A percentile compares a stretch with the other conserved stretches of the same genome.
These are phyloP conservation scores for Tenthredo mesomela DNA, from an alignment of 2,888 invertebrate genomes.

Conservation along the genomic window DNA sequence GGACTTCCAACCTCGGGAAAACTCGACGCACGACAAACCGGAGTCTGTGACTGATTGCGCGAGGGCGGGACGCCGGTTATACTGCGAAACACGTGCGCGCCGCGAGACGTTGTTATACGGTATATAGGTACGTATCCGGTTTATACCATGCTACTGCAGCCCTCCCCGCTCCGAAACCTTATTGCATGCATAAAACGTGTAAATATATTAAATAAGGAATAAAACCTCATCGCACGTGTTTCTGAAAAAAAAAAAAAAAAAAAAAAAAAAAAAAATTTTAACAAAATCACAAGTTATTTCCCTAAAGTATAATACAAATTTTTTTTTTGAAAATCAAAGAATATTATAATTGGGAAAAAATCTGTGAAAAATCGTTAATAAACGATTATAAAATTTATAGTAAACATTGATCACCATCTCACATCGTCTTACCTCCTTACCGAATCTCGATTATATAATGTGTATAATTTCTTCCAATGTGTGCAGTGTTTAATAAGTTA, in stretches of 20 bases:
- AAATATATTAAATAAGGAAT: neutral
- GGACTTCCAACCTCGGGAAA: slow-evolving; percentile 26
- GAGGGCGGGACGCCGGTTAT: slow-evolving; percentile 2
- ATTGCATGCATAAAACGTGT: neutral
- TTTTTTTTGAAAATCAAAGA: too few relatives aligned
- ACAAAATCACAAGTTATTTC: too few relatives aligned
- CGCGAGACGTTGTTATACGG: neutral
- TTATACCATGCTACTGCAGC: neutral
- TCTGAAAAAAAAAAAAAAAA: neutral
- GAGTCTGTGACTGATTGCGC: slow-evolving; percentile 23
- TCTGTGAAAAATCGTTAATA: neutral
- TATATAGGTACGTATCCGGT: neutral
- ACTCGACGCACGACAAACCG: slow-evolving; percentile 17
- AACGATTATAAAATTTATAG: neutral
- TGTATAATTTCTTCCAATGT: neutral
- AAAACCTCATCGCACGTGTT: neutral
- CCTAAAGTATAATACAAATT: too few relatives aligned
- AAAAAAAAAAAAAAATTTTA: too few relatives aligned
- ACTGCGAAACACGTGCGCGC: slow-evolving; percentile 30
- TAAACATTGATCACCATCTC: neutral
- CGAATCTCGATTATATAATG: neutral
- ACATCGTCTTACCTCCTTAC: neutral
- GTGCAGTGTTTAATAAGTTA: neutral
- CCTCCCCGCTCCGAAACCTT: neutral
- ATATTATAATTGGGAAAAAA: too few relatives aligned